Evolutionary conservation across 1,140 invertebrate genomes (phyloP).

Genomic region (Aphis gossypii): DNA sequence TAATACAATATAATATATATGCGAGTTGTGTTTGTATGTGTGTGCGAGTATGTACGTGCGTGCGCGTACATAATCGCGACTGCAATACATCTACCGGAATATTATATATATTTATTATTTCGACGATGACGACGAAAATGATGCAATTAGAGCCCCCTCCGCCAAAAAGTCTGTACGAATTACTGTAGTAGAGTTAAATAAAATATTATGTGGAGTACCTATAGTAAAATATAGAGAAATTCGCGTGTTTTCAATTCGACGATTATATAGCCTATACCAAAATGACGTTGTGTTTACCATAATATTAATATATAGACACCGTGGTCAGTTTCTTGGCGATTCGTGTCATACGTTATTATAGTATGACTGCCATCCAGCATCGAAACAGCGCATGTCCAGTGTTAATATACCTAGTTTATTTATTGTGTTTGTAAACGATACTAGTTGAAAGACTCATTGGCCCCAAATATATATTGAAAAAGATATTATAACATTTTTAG

Average conservation of each 20-base stretch:
- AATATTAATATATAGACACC: not conserved
- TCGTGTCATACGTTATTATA: not conserved
- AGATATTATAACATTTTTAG: too few species aligned
- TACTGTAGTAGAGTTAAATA: not conserved
- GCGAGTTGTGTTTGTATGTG: not conserved
- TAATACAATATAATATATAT: conserved; percentile 3
- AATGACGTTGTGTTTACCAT: not conserved
- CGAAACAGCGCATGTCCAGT: too few species aligned
- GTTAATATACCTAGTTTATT: too few species aligned
- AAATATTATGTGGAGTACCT: not conserved
- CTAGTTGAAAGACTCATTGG: too few species aligned
- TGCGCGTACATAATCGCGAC: not conserved
- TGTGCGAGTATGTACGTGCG: not conserved
- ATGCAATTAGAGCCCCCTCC: not conserved
- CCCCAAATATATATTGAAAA: too few species aligned
- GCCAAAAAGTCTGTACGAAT: not conserved
- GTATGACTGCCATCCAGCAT: too few species aligned
- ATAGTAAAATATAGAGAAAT: not conserved
- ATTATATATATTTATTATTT: not conserved
- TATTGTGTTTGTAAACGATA: too few species aligned
- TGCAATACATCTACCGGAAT: not conserved
- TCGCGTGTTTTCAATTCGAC: not conserved
- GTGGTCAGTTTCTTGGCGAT: not conserved
- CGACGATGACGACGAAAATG: not conserved
- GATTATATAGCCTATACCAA: not conserved